Percentiles rank a stretch among this genome's conserved stretches.
Conservation (phyloP, 2,888 invertebrate genomes). For the Parnassius orleans region DNA sequence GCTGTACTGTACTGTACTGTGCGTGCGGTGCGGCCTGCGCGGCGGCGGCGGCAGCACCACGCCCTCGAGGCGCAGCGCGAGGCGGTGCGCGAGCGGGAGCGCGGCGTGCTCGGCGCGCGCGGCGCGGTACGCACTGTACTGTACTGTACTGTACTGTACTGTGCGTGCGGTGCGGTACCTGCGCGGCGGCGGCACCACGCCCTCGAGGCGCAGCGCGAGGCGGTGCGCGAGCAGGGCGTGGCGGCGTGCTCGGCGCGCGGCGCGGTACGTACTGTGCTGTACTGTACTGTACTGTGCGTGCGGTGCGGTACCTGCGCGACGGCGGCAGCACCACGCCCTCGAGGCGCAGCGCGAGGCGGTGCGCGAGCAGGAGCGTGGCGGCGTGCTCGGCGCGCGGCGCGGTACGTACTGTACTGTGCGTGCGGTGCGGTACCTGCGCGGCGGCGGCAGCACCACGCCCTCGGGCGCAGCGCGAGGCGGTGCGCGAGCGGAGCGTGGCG, state of each 20-base stretch:
- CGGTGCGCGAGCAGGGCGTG: constrained; percentile 60
- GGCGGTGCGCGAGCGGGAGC: no score
- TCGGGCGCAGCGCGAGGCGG: constrained; percentile 43
- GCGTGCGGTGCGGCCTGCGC: constrained; percentile 88
- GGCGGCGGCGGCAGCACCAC: constrained; percentile 68
- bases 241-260: constrained; percentile 50
- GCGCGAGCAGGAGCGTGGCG: no score
- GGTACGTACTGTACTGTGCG: no score
- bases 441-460: constrained; percentile 66
- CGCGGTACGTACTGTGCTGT: constrained; percentile 79
- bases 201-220: constrained; percentile 54
- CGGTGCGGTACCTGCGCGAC: constrained; percentile 85
- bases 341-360: constrained; percentile 49
- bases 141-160: constrained; percentile 81
- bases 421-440: constrained; percentile 1
- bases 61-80: constrained; percentile 83
- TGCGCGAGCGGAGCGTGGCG: constrained; percentile 88
- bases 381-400: no score
- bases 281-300: constrained; percentile 76
- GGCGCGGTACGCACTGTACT: constrained; percentile 82
- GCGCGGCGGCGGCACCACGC: constrained; percentile 62
- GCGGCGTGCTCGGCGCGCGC: background rate
- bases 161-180: constrained; percentile 86
- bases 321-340: constrained; percentile 58
- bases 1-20: no score